Evolutionary conservation across 1,140 invertebrate species (phyloP).

Genomic region (Lordiphosa collinella): DNA sequence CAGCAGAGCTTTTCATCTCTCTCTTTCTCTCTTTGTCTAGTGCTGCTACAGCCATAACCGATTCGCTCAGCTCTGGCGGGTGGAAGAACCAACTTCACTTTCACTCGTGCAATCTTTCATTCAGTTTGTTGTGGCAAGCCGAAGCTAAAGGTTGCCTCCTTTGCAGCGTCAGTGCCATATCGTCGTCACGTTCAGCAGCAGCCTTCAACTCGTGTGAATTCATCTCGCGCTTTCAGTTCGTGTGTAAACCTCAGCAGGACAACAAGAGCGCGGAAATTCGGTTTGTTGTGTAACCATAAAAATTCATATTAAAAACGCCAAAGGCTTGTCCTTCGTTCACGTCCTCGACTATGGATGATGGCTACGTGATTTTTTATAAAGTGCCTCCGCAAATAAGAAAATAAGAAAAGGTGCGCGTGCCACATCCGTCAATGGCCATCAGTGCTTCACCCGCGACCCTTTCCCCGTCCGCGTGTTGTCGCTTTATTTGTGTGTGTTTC

Average conservation of each 20-base stretch:
- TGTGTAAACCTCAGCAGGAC: slow-evolving; percentile 31
- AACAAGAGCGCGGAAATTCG: slow-evolving; percentile 8
- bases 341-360: slow-evolving; percentile 3
- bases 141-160: slow-evolving; percentile 43
- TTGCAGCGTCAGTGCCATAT: background rate
- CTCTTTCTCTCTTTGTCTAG: slow-evolving; percentile 5
- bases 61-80: slow-evolving; percentile 45
- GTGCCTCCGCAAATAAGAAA: slow-evolving; percentile 28
- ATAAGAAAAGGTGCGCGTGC: slow-evolving; percentile 38
- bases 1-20: slow-evolving; percentile 41
- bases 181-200: slow-evolving; percentile 6
- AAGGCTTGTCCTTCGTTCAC: slow-evolving; percentile 1
- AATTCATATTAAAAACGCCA: slow-evolving; percentile 18
- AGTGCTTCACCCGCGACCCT: slow-evolving; percentile 3
- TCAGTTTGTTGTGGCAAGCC: slow-evolving; percentile 57
- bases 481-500: slow-evolving; percentile 42
- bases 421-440: slow-evolving; percentile 47
- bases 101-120: slow-evolving; percentile 40
- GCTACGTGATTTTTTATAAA: slow-evolving; percentile 54
- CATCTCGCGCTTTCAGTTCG: slow-evolving; percentile 27
- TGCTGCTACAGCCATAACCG: slow-evolving; percentile 24
- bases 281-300: slow-evolving; percentile 33
- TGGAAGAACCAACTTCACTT: slow-evolving; percentile 48
- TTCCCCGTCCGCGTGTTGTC: slow-evolving; percentile 22
- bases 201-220: slow-evolving; percentile 23